Evolutionary conservation across 2,797 vertebrate genomes (phyloP).

Genomic region (Gymnoscopelus microlampas): DNA sequence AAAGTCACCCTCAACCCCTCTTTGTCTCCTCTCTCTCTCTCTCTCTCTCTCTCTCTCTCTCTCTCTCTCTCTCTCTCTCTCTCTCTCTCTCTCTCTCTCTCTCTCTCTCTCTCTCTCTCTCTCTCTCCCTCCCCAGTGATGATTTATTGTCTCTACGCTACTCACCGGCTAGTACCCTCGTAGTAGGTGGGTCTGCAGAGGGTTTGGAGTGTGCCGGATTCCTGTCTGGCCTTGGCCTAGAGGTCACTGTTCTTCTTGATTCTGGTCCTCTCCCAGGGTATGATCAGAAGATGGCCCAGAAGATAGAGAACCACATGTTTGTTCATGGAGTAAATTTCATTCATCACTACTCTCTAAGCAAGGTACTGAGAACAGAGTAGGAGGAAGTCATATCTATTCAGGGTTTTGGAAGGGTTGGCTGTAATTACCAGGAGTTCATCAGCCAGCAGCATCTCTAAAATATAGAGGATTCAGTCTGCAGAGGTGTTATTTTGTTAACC

Average conservation of each 20-base stretch:
- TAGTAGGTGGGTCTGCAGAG: conserved; percentile 85
- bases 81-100: neutral
- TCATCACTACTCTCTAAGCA: conserved; percentile 75
- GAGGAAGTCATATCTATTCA: too few relatives aligned
- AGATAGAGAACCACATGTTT: conserved; percentile 83
- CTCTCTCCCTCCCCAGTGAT: conserved; percentile 70
- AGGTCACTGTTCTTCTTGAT: conserved; percentile 84
- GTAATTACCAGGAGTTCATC: too few relatives aligned
- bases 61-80: neutral
- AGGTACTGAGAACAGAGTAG: conserved; percentile 68
- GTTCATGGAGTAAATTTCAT: conserved; percentile 83
- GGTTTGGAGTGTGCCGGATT: conserved; percentile 87
- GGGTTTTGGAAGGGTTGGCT: too few relatives aligned
- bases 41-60: neutral
- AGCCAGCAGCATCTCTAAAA: too few relatives aligned
- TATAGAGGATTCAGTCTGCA: too few relatives aligned
- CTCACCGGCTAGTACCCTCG: conserved; percentile 84
- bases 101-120: neutral
- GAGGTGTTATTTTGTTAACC: too few relatives aligned
- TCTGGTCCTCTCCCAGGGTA: conserved; percentile 84
- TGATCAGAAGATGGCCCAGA: conserved; percentile 84
- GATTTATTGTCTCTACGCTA: conserved; percentile 85
- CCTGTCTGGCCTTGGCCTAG: conserved; percentile 83
- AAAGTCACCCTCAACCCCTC: too few relatives aligned
- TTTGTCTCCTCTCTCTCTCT: neutral